These are phyloP conservation scores for Drosophila koepferae DNA, from an alignment of 2,888 invertebrate genomes.

Conservation along the genomic window DNA sequence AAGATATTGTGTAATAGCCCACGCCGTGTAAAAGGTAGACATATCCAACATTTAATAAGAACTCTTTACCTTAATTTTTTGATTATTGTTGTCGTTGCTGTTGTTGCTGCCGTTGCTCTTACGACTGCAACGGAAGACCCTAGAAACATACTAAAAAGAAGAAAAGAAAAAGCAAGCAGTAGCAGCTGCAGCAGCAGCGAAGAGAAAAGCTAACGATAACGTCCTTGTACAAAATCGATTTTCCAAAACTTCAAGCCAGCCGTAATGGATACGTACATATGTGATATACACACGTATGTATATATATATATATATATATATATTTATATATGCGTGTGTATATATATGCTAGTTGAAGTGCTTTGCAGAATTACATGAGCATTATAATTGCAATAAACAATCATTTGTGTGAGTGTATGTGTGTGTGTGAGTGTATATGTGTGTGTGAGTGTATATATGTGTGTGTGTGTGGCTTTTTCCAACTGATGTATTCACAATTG, in stretches of 20 bases:
- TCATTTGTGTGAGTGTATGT: slow-evolving; percentile 20
- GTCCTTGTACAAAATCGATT: slow-evolving; percentile 84
- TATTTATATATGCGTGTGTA: slow-evolving; percentile 30
- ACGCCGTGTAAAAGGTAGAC: slow-evolving; percentile 77
- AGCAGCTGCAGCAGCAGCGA: not conserved
- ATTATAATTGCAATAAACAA: slow-evolving; percentile 28
- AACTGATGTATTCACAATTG: slow-evolving; percentile 25
- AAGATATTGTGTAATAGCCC: slow-evolving; percentile 73
- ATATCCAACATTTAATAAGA: slow-evolving; percentile 44
- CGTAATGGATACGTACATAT: slow-evolving; percentile 56
- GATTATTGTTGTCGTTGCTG: slow-evolving; percentile 20
- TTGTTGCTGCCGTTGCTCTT: slow-evolving; percentile 1
- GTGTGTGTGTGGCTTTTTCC: slow-evolving; percentile 16
- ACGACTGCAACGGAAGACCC: slow-evolving; percentile 46
- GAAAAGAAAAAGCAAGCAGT: slow-evolving; percentile 2
- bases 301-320: slow-evolving; percentile 40
- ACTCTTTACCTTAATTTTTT: slow-evolving; percentile 34
- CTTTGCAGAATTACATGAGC: slow-evolving; percentile 17
- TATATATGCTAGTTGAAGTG: slow-evolving; percentile 35
- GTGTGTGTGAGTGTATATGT: slow-evolving; percentile 13
- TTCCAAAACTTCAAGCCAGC: slow-evolving; percentile 80
- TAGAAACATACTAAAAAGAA: slow-evolving; percentile 14
- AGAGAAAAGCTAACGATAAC: slow-evolving; percentile 58
- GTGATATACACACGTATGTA: slow-evolving; percentile 18
- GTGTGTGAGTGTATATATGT: slow-evolving; percentile 12